Percentiles rank a stretch among this genome's conserved stretches.
These are phyloP conservation scores for Ectropis crepuscularia DNA, from an alignment of 2,888 invertebrate genomes.

Conservation along the genomic window DNA sequence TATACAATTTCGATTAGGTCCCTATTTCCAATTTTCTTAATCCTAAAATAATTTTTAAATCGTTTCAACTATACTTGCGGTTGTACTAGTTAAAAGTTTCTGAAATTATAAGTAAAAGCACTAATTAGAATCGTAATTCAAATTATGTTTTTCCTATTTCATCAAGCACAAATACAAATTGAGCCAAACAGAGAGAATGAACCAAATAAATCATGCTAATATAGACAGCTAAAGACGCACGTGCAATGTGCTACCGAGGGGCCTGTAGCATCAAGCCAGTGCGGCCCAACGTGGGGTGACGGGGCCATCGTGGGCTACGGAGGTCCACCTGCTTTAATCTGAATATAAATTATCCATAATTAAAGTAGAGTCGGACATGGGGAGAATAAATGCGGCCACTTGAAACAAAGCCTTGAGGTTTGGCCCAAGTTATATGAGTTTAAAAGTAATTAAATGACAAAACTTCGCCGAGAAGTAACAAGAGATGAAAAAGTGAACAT, in stretches of 20 bases:
- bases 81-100: too few species aligned
- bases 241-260: not conserved
- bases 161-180: not conserved
- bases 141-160: not conserved
- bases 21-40: too few species aligned
- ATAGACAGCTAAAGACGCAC: slow-evolving; percentile 14
- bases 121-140: too few species aligned
- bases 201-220: not conserved
- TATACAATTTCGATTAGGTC: too few species aligned
- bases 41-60: too few species aligned
- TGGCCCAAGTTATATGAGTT: slow-evolving; percentile 46
- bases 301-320: slow-evolving; percentile 11
- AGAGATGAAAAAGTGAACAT: slow-evolving; percentile 10
- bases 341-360: slow-evolving; percentile 85
- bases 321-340: slow-evolving; percentile 77
- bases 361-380: slow-evolving; percentile 81
- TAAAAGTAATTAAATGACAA: slow-evolving; percentile 20
- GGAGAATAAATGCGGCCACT: slow-evolving; percentile 82
- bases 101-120: too few species aligned
- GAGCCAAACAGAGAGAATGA: not conserved
- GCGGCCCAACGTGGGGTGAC: not conserved
- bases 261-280: not conserved
- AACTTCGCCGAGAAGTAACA: slow-evolving; percentile 9
- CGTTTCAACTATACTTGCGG: too few species aligned
- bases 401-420: slow-evolving; percentile 72